These are phyloP conservation scores for Albula goreensis DNA, from an alignment of 2,113 vertebrate genomes.

Conservation along the genomic window DNA sequence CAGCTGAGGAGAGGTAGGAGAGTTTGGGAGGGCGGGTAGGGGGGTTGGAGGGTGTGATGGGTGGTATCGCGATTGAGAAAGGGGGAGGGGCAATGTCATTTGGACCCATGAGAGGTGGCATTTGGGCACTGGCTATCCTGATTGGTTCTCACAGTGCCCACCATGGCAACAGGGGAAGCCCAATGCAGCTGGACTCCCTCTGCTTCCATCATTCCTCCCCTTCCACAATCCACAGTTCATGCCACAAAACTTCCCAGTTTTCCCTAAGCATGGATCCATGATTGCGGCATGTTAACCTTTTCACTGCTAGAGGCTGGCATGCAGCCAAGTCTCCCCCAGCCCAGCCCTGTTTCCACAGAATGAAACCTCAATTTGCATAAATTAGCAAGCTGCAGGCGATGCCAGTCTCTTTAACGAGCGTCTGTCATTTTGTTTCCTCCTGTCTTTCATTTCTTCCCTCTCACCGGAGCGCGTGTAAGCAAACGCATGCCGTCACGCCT, in stretches of 20 bases:
- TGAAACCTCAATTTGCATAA: conserved; percentile 70
- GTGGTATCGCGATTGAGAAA: conserved; percentile 51
- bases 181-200: conserved; percentile 41
- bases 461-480: not conserved
- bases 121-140: conserved; percentile 41
- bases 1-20: conserved; percentile 57
- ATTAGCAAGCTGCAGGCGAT: conserved; percentile 64
- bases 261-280: not conserved
- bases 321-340: conserved; percentile 49
- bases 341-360: conserved; percentile 44
- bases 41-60: conserved; percentile 10
- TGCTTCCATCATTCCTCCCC: conserved; percentile 42
- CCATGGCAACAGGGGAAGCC: conserved; percentile 63
- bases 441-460: conserved; percentile 12
- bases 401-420: conserved; percentile 60
- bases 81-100: conserved; percentile 64
- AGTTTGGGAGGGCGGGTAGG: conserved; percentile 3
- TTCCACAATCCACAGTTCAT: conserved; percentile 34
- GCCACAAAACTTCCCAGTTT: conserved; percentile 56
- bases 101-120: conserved; percentile 50
- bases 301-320: conserved; percentile 46
- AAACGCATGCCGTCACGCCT: not conserved
- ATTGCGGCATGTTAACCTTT: conserved; percentile 50
- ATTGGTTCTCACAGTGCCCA: conserved; percentile 62
- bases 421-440: conserved; percentile 45